Conservation (phyloP, 2,888 invertebrate species). For the Anticlea derivata region DNA sequence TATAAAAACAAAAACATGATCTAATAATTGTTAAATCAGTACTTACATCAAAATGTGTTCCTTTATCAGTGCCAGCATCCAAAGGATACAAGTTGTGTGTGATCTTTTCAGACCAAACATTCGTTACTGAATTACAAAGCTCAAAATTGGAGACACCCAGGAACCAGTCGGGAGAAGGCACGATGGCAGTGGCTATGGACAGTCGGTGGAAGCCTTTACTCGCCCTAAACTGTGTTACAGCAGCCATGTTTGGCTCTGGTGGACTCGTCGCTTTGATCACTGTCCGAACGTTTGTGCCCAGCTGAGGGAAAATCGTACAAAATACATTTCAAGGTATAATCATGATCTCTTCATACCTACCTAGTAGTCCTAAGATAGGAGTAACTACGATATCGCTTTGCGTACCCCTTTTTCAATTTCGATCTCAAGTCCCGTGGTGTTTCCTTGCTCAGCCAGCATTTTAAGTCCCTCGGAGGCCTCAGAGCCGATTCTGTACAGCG, state of each 20-base stretch:
- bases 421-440: slow-evolving; percentile 70
- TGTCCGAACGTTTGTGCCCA: slow-evolving; percentile 62
- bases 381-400: too few species aligned
- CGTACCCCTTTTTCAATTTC: slow-evolving; percentile 63
- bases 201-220: slow-evolving; percentile 65
- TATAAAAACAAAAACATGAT: too few species aligned
- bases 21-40: background rate
- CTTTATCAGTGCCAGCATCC: slow-evolving; percentile 98
- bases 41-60: slow-evolving; percentile 92
- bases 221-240: slow-evolving; percentile 62
- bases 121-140: slow-evolving; percentile 91
- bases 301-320: slow-evolving; percentile 47
- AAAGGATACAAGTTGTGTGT: slow-evolving; percentile 95
- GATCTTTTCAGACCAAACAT: slow-evolving; percentile 89
- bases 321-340: too few species aligned
- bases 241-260: slow-evolving; percentile 54
- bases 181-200: slow-evolving; percentile 65
- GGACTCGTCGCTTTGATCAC: slow-evolving; percentile 71
- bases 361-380: too few species aligned
- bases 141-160: slow-evolving; percentile 95
- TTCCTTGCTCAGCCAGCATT: slow-evolving; percentile 74
- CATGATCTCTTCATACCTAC: too few species aligned
- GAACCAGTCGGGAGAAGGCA: slow-evolving; percentile 96
- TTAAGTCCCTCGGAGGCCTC: slow-evolving; percentile 64
- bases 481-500: slow-evolving; percentile 58